Base-by-base conservation (phyloP, 2,888 invertebrate genomes). In the Aethes cnicana region DNA sequence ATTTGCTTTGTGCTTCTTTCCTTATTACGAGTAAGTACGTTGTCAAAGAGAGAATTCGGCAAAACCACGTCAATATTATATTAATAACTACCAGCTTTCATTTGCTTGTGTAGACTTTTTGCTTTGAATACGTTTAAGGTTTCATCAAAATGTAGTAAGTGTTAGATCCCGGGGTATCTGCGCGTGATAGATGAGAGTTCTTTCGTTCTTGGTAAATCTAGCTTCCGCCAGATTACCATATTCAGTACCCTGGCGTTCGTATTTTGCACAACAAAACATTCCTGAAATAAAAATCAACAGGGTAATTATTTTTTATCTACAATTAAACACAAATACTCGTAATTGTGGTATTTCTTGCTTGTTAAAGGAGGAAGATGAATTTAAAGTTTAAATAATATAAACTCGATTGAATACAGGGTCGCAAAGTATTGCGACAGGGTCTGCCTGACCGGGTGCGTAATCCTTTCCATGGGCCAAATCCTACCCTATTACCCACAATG, bases 401-500 rank as follows among this genome's bases (percentile, higher is more conserved):
- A 32, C 37, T 44, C 14, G 30, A 46, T 17, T n/a, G 32, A 52
- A 12, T 12, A 12, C 21, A 36, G 43, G 42, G 42, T 39, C 23
- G 23, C 23, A 43, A 21, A 23, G 6, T 17, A 12, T 32, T 26
- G 35, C 20, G 64, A 67, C 72, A 72, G 64, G 68, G 68, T 65
- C 39, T 37, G 46, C 63, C 60, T 60, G 57, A 62, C 57, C 58
- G 66, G 66, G 61, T 62, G 61, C 61, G 70, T 72, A 74, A 75
- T 74, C 69, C 74, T 72, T 68, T 69, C 64, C 63, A 68, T 67
- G 68, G 69, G 64, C 64, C 64, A 74, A 74, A 74, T 71, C 76
- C 68, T 69, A 72, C 69, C 72, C 69, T 76, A 73, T 75, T 73
- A 72, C 67, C 69, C 70, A 70, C 69, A 69, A 69, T 66, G 67